Evolutionary conservation across 2,797 vertebrate genomes (phyloP).

Genomic region (Rhynchonycteris naso): DNA sequence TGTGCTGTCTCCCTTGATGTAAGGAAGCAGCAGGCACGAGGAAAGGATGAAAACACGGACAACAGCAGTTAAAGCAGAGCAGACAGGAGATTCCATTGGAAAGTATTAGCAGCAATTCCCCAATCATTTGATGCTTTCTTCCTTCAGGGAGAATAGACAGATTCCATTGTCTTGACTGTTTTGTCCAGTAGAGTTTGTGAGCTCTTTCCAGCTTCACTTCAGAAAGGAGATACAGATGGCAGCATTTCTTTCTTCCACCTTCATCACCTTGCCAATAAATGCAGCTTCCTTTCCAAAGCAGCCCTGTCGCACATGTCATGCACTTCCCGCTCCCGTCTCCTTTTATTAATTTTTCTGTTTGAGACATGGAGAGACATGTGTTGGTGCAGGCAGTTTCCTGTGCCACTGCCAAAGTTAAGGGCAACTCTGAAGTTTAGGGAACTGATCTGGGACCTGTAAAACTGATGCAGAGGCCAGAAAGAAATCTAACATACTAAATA

Average conservation of each 20-base stretch:
- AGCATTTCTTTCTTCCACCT: conserved; percentile 39
- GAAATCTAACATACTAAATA: conserved; percentile 25
- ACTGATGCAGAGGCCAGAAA: neutral
- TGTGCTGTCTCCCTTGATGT: neutral
- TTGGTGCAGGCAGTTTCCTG: neutral
- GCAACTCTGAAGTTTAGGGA: conserved; percentile 32
- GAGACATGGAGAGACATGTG: conserved; percentile 48
- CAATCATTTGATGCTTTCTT: conserved; percentile 16
- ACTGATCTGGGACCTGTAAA: conserved; percentile 23
- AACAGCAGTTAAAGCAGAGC: neutral
- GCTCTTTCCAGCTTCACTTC: conserved; percentile 38
- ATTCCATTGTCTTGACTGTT: neutral
- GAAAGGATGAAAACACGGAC: neutral
- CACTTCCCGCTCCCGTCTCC: neutral
- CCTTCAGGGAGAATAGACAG: conserved; percentile 29
- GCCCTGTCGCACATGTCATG: neutral
- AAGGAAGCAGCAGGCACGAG: neutral
- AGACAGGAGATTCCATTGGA: neutral
- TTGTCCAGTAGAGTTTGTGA: neutral
- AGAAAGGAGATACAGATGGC: conserved; percentile 45
- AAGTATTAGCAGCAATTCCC: conserved; percentile 45
- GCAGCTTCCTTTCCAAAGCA: conserved; percentile 43
- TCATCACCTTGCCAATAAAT: conserved; percentile 53
- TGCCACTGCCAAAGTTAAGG: conserved; percentile 47
- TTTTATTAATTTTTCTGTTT: conserved; percentile 53